Evolutionary conservation across 2,888 invertebrate genomes (phyloP).

Genomic region (Microctonus hyperodae): DNA sequence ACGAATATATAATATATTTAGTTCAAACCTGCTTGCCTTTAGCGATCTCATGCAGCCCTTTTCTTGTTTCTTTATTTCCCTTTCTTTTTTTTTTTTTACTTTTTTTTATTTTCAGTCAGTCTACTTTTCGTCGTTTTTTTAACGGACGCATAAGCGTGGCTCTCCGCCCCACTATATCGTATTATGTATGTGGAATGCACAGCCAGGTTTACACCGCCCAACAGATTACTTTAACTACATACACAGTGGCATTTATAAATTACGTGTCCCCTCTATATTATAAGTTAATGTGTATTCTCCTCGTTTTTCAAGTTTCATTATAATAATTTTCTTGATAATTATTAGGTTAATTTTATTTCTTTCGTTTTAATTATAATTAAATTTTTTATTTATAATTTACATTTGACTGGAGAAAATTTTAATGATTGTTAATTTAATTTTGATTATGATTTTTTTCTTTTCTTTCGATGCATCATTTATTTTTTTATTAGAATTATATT

Average conservation of each 20-base stretch:
- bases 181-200: slow-evolving; percentile 44
- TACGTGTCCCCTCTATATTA: neutral
- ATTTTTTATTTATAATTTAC: neutral
- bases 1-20: neutral
- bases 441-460: no score
- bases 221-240: slow-evolving; percentile 25
- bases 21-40: no score
- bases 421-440: neutral
- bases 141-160: slow-evolving; percentile 40
- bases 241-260: neutral
- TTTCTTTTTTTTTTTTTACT: no score
- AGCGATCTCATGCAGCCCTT: no score
- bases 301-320: no score
- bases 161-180: slow-evolving; percentile 36
- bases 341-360: neutral
- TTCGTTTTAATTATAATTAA: neutral
- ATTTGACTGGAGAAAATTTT: neutral
- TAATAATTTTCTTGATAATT: neutral
- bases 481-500: no score
- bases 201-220: slow-evolving; percentile 37
- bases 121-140: neutral
- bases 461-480: no score
- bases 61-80: no score
- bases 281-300: no score
- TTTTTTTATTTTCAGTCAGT: neutral